Percentiles rank a stretch among this genome's conserved stretches.
phyloP scores from a whole-genome alignment of 2,888 invertebrate species.

The Lasioglossum zephyrum region DNA sequence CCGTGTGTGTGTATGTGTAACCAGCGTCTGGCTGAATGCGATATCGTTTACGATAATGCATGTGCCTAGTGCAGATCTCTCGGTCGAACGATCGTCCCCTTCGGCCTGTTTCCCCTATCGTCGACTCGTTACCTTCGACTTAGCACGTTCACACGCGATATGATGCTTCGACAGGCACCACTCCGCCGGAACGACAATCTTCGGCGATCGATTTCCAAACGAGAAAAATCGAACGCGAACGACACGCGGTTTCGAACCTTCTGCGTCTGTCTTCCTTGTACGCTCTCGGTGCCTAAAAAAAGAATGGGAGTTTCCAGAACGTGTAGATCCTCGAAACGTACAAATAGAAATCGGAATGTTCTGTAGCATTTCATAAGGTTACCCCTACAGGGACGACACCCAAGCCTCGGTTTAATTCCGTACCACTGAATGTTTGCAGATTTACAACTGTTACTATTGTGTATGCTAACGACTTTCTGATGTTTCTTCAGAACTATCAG shows the following conservation, averaged over 20 bases:
- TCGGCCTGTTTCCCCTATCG: conserved; percentile 53
- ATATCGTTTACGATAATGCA: conserved; percentile 74
- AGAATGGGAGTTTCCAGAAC: neutral
- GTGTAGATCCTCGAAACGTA: neutral
- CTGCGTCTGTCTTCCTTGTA: neutral
- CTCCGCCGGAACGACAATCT: conserved; percentile 43
- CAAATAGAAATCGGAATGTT: neutral
- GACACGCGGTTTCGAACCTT: neutral
- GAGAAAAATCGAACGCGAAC: conserved; percentile 43
- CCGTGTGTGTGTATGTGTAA: conserved; percentile 49
- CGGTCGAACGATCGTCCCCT: conserved; percentile 69
- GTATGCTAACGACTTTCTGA: neutral
- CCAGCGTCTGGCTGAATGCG: conserved; percentile 66
- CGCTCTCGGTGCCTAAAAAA: neutral
- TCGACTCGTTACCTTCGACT: conserved; percentile 71
- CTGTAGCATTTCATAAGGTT: neutral
- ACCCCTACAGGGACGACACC: neutral
- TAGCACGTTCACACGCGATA: conserved; percentile 70
- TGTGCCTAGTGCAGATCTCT: conserved; percentile 69
- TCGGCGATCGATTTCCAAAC: conserved; percentile 45
- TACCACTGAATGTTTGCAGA: neutral
- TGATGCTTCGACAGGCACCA: conserved; percentile 50
- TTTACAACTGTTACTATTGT: neutral
- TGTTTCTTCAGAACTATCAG: no score
- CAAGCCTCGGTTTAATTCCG: neutral